phyloP scores from a whole-genome alignment of 1,140 invertebrate genomes.

The Formica exsecta region DNA sequence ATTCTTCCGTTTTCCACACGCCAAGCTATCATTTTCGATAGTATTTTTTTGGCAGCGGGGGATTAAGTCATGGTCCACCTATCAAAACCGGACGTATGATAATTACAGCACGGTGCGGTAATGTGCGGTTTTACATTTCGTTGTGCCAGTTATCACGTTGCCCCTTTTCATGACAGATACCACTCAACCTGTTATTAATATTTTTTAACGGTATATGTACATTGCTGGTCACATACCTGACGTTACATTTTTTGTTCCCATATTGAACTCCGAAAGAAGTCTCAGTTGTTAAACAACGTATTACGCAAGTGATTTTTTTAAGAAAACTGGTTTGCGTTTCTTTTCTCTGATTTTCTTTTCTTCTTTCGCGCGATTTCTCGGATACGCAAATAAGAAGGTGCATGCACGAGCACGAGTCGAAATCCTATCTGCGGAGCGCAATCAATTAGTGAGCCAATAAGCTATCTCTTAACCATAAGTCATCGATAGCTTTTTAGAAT shows the following conservation, averaged over 20 bases:
- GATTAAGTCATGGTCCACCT: constrained; percentile 68
- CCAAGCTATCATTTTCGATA: constrained; percentile 38
- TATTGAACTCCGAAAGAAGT: background rate
- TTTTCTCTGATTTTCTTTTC: constrained; percentile 1
- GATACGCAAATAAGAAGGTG: constrained; percentile 31
- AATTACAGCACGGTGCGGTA: constrained; percentile 57
- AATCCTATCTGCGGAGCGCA: background rate
- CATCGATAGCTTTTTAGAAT: constrained; percentile 13
- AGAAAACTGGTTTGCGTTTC: constrained; percentile 55
- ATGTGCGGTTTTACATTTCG: constrained; percentile 54
- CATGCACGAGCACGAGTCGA: background rate
- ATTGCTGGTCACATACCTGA: constrained; percentile 50
- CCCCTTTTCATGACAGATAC: constrained; percentile 42
- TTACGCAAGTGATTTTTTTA: constrained; percentile 25
- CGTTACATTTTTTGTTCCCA: constrained; percentile 37
- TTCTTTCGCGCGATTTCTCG: constrained; percentile 2
- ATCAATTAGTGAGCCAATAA: background rate
- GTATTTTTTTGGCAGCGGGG: constrained; percentile 53
- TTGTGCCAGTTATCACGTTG: constrained; percentile 45
- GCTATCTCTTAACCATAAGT: background rate
- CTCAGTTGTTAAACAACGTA: background rate
- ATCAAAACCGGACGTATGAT: constrained; percentile 59
- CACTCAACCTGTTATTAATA: constrained; percentile 67
- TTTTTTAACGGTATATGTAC: constrained; percentile 55
- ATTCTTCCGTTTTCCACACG: constrained; percentile 29